Evolutionary conservation across 2,113 vertebrate species (phyloP).

Genomic region (Paralichthys olivaceus): DNA sequence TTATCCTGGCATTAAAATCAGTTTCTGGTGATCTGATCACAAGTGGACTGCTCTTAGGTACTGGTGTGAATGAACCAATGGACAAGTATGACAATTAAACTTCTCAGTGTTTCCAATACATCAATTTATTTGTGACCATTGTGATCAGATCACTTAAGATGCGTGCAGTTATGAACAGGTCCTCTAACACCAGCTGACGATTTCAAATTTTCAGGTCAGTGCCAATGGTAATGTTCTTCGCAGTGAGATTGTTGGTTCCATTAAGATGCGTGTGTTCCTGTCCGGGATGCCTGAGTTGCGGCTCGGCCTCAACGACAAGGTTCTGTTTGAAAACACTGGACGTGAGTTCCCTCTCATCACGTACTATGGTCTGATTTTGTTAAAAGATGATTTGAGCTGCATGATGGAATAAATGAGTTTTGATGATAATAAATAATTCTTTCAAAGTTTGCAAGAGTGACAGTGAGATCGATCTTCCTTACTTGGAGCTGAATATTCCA

Average conservation of each 20-base stretch:
- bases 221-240: constrained; percentile 95
- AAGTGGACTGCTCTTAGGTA: no score
- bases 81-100: no score
- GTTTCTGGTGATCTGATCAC: no score
- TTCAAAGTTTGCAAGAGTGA: constrained; percentile 5
- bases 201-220: constrained; percentile 86
- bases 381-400: not conserved
- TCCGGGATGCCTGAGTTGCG: constrained; percentile 98
- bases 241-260: constrained; percentile 98
- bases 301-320: constrained; percentile 96
- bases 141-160: no score
- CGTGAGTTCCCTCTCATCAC: constrained; percentile 86
- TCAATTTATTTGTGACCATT: no score
- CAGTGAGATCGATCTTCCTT: no score
- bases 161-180: not conserved
- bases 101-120: no score
- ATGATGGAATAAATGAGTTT: not conserved
- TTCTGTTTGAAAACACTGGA: constrained; percentile 98
- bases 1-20: no score
- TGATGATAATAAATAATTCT: not conserved
- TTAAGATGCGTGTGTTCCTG: constrained; percentile 98
- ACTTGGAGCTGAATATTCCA: not conserved
- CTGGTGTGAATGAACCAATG: no score
- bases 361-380: not conserved
- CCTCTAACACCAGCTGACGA: not conserved